Percentiles rank a stretch among this genome's conserved stretches.
phyloP scores from a whole-genome alignment of 2,113 vertebrate genomes.

The Paramormyrops kingsleyae region DNA sequence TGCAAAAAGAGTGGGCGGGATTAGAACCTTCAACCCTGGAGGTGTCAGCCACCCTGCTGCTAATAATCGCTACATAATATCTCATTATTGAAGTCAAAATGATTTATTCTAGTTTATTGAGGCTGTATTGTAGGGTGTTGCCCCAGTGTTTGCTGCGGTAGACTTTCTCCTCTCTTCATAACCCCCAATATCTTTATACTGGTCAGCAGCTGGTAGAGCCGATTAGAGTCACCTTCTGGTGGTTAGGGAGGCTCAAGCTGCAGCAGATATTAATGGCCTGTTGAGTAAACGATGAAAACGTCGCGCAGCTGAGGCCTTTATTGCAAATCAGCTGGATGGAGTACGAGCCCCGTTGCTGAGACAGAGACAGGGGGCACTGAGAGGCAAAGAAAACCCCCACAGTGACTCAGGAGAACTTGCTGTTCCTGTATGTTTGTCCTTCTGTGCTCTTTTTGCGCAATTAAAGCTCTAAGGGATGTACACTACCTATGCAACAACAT shows the following conservation, averaged over 20 bases:
- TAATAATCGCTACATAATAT: slow-evolving; percentile 34
- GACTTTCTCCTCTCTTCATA: slow-evolving; percentile 66
- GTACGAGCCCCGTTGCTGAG: slow-evolving; percentile 76
- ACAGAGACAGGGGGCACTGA: background rate
- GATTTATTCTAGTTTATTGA: background rate
- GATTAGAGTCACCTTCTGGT: slow-evolving; percentile 85
- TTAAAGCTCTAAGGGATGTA: background rate
- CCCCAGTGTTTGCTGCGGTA: background rate
- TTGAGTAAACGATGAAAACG: slow-evolving; percentile 82
- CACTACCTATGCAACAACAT: background rate
- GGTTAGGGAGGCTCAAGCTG: slow-evolving; percentile 80
- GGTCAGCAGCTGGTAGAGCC: slow-evolving; percentile 85
- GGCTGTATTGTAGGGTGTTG: background rate
- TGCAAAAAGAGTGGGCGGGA: background rate
- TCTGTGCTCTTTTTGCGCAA: background rate
- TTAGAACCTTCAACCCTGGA: background rate
- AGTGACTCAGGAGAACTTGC: background rate
- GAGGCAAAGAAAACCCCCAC: background rate
- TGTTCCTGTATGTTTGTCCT: background rate
- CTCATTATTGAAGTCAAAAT: background rate
- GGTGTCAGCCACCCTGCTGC: slow-evolving; percentile 19
- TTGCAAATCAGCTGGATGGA: slow-evolving; percentile 81
- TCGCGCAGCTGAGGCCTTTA: slow-evolving; percentile 81
- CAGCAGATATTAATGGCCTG: slow-evolving; percentile 84
- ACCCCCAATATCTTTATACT: slow-evolving; percentile 76